These are phyloP conservation scores for Gymnogyps californianus DNA, from an alignment of 2,113 vertebrate species.

Conservation along the genomic window DNA sequence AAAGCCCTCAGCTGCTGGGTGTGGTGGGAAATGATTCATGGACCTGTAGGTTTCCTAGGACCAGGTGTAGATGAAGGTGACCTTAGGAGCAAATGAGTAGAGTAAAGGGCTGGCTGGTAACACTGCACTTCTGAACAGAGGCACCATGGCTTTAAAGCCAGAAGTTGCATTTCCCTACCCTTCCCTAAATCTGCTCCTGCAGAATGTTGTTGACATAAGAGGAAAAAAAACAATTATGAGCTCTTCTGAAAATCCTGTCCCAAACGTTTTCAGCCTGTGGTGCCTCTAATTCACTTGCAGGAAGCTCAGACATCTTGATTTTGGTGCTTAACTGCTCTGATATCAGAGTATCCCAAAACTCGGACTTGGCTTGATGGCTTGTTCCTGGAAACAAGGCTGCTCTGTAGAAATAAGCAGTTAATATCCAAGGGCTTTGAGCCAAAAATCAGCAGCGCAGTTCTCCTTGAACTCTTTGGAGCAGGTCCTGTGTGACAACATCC, in stretches of 20 bases:
- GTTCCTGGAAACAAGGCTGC: not conserved
- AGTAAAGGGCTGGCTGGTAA: not conserved
- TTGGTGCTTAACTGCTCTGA: not conserved
- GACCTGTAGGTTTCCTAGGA: not conserved
- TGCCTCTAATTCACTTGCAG: not conserved
- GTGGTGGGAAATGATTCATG: conserved; percentile 7
- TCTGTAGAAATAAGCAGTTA: not conserved
- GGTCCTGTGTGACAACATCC: not conserved
- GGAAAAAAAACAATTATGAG: not conserved
- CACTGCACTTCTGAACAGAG: not conserved
- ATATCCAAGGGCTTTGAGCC: not conserved
- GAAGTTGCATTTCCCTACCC: not conserved
- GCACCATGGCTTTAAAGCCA: not conserved
- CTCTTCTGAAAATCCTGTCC: not conserved
- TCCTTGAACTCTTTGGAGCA: not conserved
- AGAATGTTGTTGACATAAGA: not conserved
- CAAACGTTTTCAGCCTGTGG: not conserved
- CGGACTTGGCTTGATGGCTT: accelerated
- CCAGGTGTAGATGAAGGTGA: not conserved
- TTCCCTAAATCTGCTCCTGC: not conserved
- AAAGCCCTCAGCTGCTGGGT: not conserved
- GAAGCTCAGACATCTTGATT: not conserved
- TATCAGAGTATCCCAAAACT: not conserved
- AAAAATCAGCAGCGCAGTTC: not conserved
- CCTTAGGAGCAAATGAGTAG: not conserved